Evolutionary conservation across 2,888 invertebrate genomes (phyloP), one percentile per base, ranked within the genome.

Genomic region (Balanococcus diminutus): DNA sequence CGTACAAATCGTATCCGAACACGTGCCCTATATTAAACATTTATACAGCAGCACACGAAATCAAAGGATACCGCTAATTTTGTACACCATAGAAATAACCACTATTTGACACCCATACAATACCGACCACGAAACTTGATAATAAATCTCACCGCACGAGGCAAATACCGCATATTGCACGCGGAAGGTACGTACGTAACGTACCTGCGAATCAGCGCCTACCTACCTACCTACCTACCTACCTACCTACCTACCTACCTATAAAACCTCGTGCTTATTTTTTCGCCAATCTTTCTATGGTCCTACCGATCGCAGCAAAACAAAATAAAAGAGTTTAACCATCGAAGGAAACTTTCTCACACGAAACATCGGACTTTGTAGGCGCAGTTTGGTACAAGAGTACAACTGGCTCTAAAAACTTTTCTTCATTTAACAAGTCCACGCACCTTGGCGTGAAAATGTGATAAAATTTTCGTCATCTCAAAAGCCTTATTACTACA

Each of bases 51-150:
- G 67, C 28, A 14, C 67, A 67, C 67, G 67, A 28, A 67, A 67
- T 67, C 67, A 67, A 67, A 67, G 67, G 67, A 67, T 67, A 67
- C 67, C 67, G 67, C 67, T 67, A 67, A 67, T 67, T 67, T 67
- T 67, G 28, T 28, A 67, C 67, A 28, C 67, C 67, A 67, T 67
- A 67, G 67, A 67, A n/a, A 28, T 28, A 67, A 67, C 67, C 67
- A 19, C 67, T 28, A 67, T 67, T 67, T 67, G 67, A 67, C 67
- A 67, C 67, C 67, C 28, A 16, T 67, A 67, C 67, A 28, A 67
- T 67, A 67, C 67, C 28, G 28, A 67, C 67, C 67, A 28, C 31
- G 31, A 67, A 67, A 67, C 67, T 67, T 67, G 67, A 67, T 67
- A 67, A 67, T 67, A 67, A 67, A 67, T 67, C 67, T 67, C 28